Percentiles rank a stretch among this genome's conserved stretches.
Conservation (phyloP, 2,797 vertebrate species). For the Sebastes diploproa region DNA sequence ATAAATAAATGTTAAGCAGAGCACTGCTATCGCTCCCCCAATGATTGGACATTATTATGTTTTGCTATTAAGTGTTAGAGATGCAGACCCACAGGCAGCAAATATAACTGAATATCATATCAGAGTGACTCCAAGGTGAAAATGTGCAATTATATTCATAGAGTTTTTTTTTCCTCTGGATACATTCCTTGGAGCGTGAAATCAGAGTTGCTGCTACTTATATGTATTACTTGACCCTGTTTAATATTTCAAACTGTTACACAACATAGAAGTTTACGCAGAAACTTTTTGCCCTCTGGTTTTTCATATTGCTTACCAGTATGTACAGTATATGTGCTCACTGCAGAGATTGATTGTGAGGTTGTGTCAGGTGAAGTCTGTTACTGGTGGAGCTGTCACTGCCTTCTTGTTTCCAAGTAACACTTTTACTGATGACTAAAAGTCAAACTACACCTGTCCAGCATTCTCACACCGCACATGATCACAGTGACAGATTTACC, state of each 20-base stretch:
- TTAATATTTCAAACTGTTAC: not conserved
- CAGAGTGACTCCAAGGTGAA: not conserved
- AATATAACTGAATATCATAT: slow-evolving; percentile 9
- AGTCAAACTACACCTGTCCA: too few species aligned
- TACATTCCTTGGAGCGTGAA: not conserved
- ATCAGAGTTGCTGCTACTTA: not conserved
- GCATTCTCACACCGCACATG: too few species aligned
- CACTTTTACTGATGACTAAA: too few species aligned
- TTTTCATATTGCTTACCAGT: not conserved
- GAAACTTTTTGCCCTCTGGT: not conserved
- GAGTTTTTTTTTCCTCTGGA: not conserved
- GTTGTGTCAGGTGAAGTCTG: not conserved
- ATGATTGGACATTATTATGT: not conserved
- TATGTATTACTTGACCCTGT: not conserved
- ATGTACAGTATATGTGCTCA: not conserved
- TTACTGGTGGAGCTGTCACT: too few species aligned
- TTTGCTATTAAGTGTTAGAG: not conserved
- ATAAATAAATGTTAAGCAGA: not conserved
- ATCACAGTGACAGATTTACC: too few species aligned
- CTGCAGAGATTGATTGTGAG: not conserved
- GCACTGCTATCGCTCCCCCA: not conserved
- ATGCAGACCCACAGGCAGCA: not conserved
- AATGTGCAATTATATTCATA: not conserved
- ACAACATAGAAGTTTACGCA: not conserved
- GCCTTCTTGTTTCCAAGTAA: too few species aligned